These are phyloP conservation scores for Pygoscelis adeliae DNA, from an alignment of 2,113 vertebrate species.

Conservation along the genomic window DNA sequence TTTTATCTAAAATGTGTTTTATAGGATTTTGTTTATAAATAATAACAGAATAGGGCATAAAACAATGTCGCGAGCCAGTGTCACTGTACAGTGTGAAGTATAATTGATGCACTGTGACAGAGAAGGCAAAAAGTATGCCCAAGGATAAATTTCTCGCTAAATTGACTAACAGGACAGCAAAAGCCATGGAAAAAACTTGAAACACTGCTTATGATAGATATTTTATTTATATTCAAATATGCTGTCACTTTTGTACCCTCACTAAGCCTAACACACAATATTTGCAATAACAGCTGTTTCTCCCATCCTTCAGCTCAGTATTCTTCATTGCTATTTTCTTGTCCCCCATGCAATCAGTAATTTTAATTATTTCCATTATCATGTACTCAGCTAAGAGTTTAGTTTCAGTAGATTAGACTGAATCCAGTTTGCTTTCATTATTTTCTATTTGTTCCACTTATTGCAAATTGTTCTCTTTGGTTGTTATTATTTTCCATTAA, in stretches of 20 bases:
- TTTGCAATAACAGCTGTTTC: conserved; percentile 52
- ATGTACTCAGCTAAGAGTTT: conserved; percentile 41
- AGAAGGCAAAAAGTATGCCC: conserved; percentile 3
- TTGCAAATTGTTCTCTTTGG: conserved; percentile 32
- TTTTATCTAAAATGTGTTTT: not conserved
- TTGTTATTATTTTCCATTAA: conserved; percentile 56
- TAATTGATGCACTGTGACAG: conserved; percentile 32
- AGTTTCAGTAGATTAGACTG: conserved; percentile 43
- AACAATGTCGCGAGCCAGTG: not conserved
- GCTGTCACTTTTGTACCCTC: not conserved
- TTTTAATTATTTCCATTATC: conserved; percentile 66
- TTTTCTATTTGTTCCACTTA: conserved; percentile 48
- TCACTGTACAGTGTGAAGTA: not conserved
- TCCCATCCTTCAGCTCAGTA: not conserved
- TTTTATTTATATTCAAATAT: conserved; percentile 48
- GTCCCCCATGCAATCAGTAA: not conserved
- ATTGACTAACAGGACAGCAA: not conserved
- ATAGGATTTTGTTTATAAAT: not conserved
- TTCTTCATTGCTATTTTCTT: conserved; percentile 23
- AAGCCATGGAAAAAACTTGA: not conserved
- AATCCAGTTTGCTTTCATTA: conserved; percentile 49
- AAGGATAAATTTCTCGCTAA: conserved; percentile 21
- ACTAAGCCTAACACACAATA: not conserved
- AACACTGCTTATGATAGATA: not conserved
- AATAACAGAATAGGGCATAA: not conserved